Evolutionary conservation across 53 echinoderm and acorn worm species (phyloP).

Genomic region (Paelopatides confundens): DNA sequence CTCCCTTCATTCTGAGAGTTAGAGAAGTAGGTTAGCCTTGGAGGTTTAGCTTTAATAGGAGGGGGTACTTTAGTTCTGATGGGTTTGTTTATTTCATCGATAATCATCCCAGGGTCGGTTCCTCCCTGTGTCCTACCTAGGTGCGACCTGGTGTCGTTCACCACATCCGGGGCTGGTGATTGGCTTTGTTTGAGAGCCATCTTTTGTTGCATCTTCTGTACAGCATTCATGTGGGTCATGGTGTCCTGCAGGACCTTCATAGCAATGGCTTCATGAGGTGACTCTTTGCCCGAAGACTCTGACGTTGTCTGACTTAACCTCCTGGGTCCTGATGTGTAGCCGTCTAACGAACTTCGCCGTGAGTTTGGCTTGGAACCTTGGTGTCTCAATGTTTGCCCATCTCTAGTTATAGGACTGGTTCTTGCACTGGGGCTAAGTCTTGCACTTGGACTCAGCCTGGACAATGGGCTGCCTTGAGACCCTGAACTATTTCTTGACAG

Average conservation of each 20-base stretch:
- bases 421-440: slow-evolving; percentile 68
- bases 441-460: slow-evolving; percentile 50
- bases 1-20: background rate
- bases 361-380: slow-evolving; percentile 37
- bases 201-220: slow-evolving; percentile 92
- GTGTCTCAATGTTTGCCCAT: background rate
- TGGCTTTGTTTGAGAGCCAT: slow-evolving; percentile 58
- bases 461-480: slow-evolving; percentile 24
- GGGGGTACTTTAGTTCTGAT: slow-evolving; percentile 61
- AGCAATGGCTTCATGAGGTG: slow-evolving; percentile 88
- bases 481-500: slow-evolving; percentile 27
- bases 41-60: slow-evolving; percentile 78
- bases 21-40: background rate
- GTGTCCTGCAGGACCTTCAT: slow-evolving; percentile 93
- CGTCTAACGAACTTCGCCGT: slow-evolving; percentile 45
- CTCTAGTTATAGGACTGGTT: slow-evolving; percentile 66
- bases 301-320: slow-evolving; percentile 62
- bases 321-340: slow-evolving; percentile 57
- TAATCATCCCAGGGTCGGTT: background rate
- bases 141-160: slow-evolving; percentile 19
- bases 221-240: slow-evolving; percentile 93
- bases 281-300: slow-evolving; percentile 66
- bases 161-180: slow-evolving; percentile 45
- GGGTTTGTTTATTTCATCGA: background rate
- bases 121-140: background rate